Conservation (phyloP, 2,797 vertebrate genomes). For the Pempheris klunzingeri region DNA sequence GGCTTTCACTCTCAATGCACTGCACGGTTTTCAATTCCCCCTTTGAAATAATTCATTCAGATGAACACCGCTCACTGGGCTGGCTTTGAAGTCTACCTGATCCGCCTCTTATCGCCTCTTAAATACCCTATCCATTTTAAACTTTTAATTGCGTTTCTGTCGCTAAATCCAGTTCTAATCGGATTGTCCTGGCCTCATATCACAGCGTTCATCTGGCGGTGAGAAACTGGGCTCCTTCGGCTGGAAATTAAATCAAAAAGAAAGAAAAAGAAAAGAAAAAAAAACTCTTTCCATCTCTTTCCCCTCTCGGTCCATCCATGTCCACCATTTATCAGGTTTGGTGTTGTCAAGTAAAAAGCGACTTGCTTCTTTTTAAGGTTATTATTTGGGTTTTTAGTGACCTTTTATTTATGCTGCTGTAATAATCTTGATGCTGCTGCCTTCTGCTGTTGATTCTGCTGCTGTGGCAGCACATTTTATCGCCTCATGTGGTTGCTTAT, state of each 20-base stretch:
- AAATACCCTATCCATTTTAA: constrained; percentile 72
- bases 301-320: constrained; percentile 7
- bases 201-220: constrained; percentile 70
- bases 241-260: constrained; percentile 68
- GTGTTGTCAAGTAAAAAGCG: neutral
- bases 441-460: constrained; percentile 76
- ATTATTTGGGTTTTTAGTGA: constrained; percentile 42
- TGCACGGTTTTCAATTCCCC: constrained; percentile 64
- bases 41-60: constrained; percentile 76
- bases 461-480: constrained; percentile 75
- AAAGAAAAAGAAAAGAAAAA: neutral
- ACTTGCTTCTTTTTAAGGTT: constrained; percentile 31
- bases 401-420: constrained; percentile 62
- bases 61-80: constrained; percentile 68
- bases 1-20: constrained; percentile 64
- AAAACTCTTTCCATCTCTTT: constrained; percentile 11
- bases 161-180: constrained; percentile 77
- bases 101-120: constrained; percentile 71
- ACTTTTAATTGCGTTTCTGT: constrained; percentile 84
- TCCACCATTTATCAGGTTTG: constrained; percentile 2
- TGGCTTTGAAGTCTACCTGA: constrained; percentile 80
- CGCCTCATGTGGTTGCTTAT: constrained; percentile 70
- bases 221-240: constrained; percentile 68
- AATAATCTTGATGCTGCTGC: constrained; percentile 76
- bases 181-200: constrained; percentile 76